These are phyloP conservation scores for Aspidiotus destructor DNA, from an alignment of 2,888 invertebrate species.

Conservation along the genomic window DNA sequence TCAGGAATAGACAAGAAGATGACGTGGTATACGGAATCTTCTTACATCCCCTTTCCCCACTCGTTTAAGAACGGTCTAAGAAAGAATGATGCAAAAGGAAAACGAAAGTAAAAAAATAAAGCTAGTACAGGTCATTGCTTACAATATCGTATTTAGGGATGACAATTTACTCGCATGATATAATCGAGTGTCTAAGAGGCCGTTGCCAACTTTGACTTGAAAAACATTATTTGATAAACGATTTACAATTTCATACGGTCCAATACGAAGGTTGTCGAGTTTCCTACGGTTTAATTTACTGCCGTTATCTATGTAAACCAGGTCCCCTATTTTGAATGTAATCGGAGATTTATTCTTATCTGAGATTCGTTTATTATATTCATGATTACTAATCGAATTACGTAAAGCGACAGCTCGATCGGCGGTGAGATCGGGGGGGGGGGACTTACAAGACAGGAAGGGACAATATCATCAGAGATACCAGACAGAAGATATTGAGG, in stretches of 20 bases:
- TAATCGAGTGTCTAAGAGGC: not conserved
- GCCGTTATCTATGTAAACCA: not conserved
- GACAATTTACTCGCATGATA: not conserved
- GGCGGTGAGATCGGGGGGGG: not conserved
- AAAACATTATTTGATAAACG: constrained; percentile 6
- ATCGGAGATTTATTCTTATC: constrained; percentile 4
- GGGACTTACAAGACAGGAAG: not conserved
- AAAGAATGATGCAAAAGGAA: too few relatives aligned
- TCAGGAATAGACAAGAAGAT: too few relatives aligned
- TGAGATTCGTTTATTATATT: not conserved
- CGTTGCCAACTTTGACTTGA: constrained; percentile 3
- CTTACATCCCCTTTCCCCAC: too few relatives aligned
- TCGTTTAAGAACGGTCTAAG: too few relatives aligned
- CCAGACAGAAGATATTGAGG: constrained; percentile 6
- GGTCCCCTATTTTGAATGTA: not conserved
- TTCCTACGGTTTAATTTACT: not conserved
- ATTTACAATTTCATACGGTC: constrained; percentile 1
- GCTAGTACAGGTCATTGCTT: not conserved
- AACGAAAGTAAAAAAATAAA: too few relatives aligned
- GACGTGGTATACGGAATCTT: too few relatives aligned
- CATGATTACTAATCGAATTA: not conserved
- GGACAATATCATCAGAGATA: not conserved
- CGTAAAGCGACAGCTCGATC: not conserved
- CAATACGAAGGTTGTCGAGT: not conserved
- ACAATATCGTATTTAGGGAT: not conserved